Base-by-base conservation (phyloP, 2,888 invertebrate species). In the Anodontia alba region DNA sequence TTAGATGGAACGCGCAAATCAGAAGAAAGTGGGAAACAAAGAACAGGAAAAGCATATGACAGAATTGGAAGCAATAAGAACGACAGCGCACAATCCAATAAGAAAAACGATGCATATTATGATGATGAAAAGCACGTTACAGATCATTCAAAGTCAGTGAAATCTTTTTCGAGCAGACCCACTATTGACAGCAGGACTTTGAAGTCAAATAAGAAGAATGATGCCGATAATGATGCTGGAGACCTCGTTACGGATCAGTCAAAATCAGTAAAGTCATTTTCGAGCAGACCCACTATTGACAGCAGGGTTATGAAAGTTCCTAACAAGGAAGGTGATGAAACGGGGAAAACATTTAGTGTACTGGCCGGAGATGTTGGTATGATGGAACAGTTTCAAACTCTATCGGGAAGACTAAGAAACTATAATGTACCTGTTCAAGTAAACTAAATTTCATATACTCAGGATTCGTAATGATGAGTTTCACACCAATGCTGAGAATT, bases 321-420 rank as follows among this genome's bases (percentile, higher is more conserved):
- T 29, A 62, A 62, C 3, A 62, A 62, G 33, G 62, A 62, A 33
- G 62, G 62, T 17, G 33, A 20, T 33, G 5, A 2, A 17, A 20
- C 62, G 12, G 33, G 33, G 33, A 62, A 62, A 31, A 62, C 62
- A 62, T 62, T 62, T 20, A 62, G 62, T 62, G 62, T 62, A 5
- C 33, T 62, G 5, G 62, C 62, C 2, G 62, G 62, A 20, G 62
- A 62, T 33, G 33, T 62, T 33, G 33, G 62, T 12, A 62, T 62
- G 62, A 62, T 62, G 62, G 62, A 62, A 62, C 62, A 62, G 23
- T 62, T n/a, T 33, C 62, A 62, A 62, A 62, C 31, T 33, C 1
- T 62, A 1, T 62, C 62, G 8, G 62, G 33, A 20, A 33, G 29
- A 33, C 2, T 62, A 12, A 29, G 62, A 62, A 62, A 33, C 17